Base-by-base conservation (phyloP, 2,797 vertebrate genomes). In the Hydrocynus forskahlii region DNA sequence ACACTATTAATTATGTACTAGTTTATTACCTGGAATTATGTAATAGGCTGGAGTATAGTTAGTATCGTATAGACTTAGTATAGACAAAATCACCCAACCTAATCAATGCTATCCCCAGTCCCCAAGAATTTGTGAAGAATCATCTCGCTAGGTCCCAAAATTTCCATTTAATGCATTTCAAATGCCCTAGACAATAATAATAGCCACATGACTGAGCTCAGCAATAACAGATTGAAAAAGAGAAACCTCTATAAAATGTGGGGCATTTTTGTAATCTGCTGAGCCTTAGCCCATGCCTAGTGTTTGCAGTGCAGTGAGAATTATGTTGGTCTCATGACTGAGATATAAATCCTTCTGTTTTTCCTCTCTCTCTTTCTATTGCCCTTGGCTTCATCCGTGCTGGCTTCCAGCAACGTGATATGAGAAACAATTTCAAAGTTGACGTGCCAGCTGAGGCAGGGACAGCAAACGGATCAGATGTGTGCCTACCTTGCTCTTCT, bases 311-410 rank as follows among this genome's bases (percentile, higher is more conserved):
- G 84, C 87, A 87, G 83, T 71, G 70, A 92, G 90, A 91, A 91
- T 92, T 93, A 92, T 88, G 88, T 83, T 81, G 87, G 93, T 95
- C 94, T 88, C 89, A 92, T 94, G 94, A 94, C 92, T 88, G 84
- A 89, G 88, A 89, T 91, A 90, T 91, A 88, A 86, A 92, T 82
- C 71, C 76, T 80, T 91, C 88, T 90, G 86, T 88, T 90, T 91
- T 88, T 88, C 87, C 80, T 82, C 84, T 88, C 59, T 63, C 87
- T 86, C 79, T 86, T 80, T 83, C 84, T 88, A 79, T 86, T 92
- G 89, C 82, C 88, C 86, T 91, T 92, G 89, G 88, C 89, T 83
- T 83, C 38, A 5, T 79, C 73, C 74, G 52, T 67, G 63, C 25
- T 84, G 74, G 81, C 81, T 82, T 59, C 78, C 75, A 87, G 88